Base-by-base conservation (phyloP, 23 tunicate genomes). In the Halocynthia roretzi region DNA sequence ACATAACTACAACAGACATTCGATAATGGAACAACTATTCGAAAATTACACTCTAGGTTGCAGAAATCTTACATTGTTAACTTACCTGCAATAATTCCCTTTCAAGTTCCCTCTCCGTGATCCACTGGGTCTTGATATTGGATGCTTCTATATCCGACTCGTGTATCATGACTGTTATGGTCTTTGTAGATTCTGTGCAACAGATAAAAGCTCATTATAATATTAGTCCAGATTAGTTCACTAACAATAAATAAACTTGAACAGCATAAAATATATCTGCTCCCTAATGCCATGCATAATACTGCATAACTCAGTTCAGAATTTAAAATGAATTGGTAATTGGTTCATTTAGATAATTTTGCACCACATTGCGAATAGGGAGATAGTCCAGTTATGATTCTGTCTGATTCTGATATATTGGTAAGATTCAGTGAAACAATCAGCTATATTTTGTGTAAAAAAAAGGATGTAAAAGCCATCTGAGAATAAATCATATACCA, bases 81-180 rank as follows among this genome's bases (percentile, higher is more conserved):
- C 17, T 58, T 58, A 88, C 95, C 84, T 83, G 84, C 22, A 78
- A 56, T 23, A 89, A 64, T 76, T 89, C 88, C 68, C 79, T 68
- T 76, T 84, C 84, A 81, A 89, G 31, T 83, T 89, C 96, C 11
- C 81, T 19, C 58, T 89, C 88, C 51, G 82, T 89, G 49, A 89
- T 84, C 96, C 96, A 89, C 50, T 84, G 85, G n/a, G 70, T 50
- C 70, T 89, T 89, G 18, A 67, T 40, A 70, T 89, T 89, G 6
- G 82, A 21, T 50, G 82, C 77, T 70, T 89, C 96, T 10, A 89
- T 80, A 61, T 89, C 96, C 22, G 96, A 89, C 57, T 89, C 96
- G 19, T 69, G 81, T 53, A 89, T 10, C 22, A 71, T 80, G 51
- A 89, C 15, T 5, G 56, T 51, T 31, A 31, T 31, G 44, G 44